These are phyloP conservation scores for Atethmia centrago DNA, from an alignment of 2,888 invertebrate genomes.

Conservation along the genomic window DNA sequence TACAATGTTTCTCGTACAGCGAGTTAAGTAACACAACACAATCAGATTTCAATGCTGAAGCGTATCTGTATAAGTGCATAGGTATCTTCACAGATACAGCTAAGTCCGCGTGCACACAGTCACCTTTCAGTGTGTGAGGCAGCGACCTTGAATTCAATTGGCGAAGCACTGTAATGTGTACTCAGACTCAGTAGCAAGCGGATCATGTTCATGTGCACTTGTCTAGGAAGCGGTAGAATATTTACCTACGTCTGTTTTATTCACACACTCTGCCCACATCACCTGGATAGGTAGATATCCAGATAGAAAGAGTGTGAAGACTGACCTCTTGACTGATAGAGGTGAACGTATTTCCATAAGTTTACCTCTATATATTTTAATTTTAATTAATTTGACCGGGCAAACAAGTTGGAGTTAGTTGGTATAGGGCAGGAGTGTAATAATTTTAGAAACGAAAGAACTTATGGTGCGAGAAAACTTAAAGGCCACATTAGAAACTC, in stretches of 20 bases:
- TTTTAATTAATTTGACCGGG: too few species aligned
- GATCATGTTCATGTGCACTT: conserved; percentile 57
- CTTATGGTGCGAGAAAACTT: too few species aligned
- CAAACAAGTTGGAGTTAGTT: too few species aligned
- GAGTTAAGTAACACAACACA: conserved; percentile 14
- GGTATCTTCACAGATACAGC: conserved; percentile 19
- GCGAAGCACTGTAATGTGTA: conserved; percentile 47
- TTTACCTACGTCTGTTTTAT: conserved; percentile 23
- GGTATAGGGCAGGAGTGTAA: too few species aligned
- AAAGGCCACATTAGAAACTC: too few species aligned
- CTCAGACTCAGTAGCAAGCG: conserved; percentile 39
- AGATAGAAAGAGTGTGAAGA: too few species aligned
- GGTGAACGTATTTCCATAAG: too few species aligned
- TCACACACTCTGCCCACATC: too few species aligned
- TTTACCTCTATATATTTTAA: too few species aligned
- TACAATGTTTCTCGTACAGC: conserved; percentile 20
- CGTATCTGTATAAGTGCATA: conserved; percentile 24
- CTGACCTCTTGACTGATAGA: too few species aligned
- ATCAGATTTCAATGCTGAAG: conserved; percentile 36
- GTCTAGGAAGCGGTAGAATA: conserved; percentile 33
- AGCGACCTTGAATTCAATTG: conserved; percentile 60
- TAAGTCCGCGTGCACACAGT: conserved; percentile 38
- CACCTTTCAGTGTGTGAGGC: conserved; percentile 25
- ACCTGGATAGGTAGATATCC: too few species aligned
- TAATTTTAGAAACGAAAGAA: too few species aligned